Evolutionary conservation across 53 echinoderm and acorn worm genomes (phyloP), one percentile per base, ranked within the genome.

Genomic region (Mesocentrotus franciscanus): DNA sequence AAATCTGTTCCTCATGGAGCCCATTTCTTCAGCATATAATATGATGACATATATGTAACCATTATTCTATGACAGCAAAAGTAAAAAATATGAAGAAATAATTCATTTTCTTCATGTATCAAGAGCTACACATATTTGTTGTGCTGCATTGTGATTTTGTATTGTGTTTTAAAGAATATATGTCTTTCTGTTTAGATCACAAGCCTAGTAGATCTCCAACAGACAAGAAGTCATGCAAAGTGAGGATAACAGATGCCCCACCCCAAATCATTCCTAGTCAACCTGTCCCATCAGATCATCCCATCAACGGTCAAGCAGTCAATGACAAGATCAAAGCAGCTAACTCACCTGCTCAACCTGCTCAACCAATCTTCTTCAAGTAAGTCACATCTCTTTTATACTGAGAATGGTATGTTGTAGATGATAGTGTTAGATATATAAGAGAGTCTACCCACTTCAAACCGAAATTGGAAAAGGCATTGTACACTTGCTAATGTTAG

Each of bases 341-440:
- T 55, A 85, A 24, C 33, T 68, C 92, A 24, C 42, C 92, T 92
- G 71, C 89, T 22, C 94, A 32, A 11, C 90, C 96, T 27, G n/a
- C n/a, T n/a, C n/a, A n/a, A n/a, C n/a, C n/a, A n/a, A 83, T 96
- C 70, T 96, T 96, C 87, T 96, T 96, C 93, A 96, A 78, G 96
- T 96, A 56, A 92, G 92, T 30, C 33, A 29, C 42, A 42, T 81
- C 8, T 76, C 30, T 76, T 30, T n/a, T n/a, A n/a, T n/a, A n/a
- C n/a, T n/a, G n/a, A n/a, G n/a, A n/a, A n/a, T n/a, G n/a, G n/a
- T n/a, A n/a, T n/a, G n/a, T n/a, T n/a, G n/a, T n/a, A n/a, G n/a
- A n/a, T n/a, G n/a, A n/a, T n/a, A n/a, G n/a, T n/a, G n/a, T n/a
- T n/a, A n/a, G n/a, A n/a, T n/a, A n/a, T n/a, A n/a, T n/a, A n/a